Evolutionary conservation across 2,888 invertebrate genomes (phyloP).

Genomic region (Acrobeloides nanus): DNA sequence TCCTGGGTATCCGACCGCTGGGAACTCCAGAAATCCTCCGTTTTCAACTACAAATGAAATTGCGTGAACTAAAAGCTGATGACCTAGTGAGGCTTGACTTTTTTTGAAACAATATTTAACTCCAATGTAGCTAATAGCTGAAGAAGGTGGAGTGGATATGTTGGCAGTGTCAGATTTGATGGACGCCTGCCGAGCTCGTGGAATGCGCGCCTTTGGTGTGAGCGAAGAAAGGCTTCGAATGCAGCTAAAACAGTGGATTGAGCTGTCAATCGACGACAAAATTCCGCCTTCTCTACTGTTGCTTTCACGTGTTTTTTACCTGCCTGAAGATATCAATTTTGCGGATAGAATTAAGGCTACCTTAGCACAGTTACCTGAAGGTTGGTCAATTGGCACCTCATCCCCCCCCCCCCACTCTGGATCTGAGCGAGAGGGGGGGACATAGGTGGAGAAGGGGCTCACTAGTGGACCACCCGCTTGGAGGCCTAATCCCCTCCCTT

Average conservation of each 20-base stretch:
- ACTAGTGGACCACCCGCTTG: too few species aligned
- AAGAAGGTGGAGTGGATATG: constrained; percentile 86
- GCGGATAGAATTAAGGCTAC: constrained; percentile 47
- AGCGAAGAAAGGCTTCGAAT: constrained; percentile 74
- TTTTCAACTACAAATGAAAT: constrained; percentile 82
- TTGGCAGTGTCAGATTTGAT: constrained; percentile 82
- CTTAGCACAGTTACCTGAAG: constrained; percentile 41
- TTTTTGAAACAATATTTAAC: neutral
- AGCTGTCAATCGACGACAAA: constrained; percentile 83
- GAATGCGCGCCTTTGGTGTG: constrained; percentile 93
- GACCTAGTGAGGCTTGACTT: constrained; percentile 64
- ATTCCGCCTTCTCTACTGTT: constrained; percentile 87
- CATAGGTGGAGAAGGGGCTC: too few species aligned
- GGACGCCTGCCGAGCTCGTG: constrained; percentile 82
- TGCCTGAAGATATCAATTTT: constrained; percentile 62
- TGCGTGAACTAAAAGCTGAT: constrained; percentile 84
- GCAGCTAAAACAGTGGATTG: constrained; percentile 84
- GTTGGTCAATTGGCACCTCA: too few species aligned
- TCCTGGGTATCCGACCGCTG: constrained; percentile 74
- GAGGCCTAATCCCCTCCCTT: too few species aligned
- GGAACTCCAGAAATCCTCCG: constrained; percentile 81
- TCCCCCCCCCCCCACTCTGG: too few species aligned
- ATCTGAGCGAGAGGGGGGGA: too few species aligned
- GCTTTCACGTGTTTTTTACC: constrained; percentile 76
- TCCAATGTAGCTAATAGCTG: constrained; percentile 74